A percentile compares a stretch with the other conserved stretches of the same genome.
Evolutionary conservation across 2,113 vertebrate species (phyloP).

Genomic region (Mystacornis crossleyi): DNA sequence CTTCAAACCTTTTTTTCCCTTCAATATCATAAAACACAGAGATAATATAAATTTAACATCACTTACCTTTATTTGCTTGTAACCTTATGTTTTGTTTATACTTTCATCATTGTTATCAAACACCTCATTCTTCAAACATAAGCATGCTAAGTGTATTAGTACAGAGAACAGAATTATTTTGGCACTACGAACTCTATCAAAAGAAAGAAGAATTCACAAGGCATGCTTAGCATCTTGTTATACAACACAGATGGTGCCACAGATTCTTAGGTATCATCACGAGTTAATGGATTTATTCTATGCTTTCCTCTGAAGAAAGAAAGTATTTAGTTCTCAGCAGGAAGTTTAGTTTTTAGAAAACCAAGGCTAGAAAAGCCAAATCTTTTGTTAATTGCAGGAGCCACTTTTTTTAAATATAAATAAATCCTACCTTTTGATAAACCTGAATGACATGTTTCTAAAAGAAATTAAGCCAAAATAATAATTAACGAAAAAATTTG

Average conservation of each 20-base stretch:
- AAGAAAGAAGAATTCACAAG: constrained; percentile 71
- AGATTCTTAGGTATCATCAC: constrained; percentile 62
- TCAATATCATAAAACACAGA: background rate
- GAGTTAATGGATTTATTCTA: constrained; percentile 73
- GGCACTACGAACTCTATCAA: constrained; percentile 71
- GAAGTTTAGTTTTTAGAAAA: constrained; percentile 84
- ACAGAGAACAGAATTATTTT: constrained; percentile 74
- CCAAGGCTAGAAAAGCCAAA: constrained; percentile 81
- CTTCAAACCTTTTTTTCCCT: background rate
- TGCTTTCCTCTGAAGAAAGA: constrained; percentile 62
- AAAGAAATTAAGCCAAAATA: constrained; percentile 89
- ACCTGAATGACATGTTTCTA: constrained; percentile 99
- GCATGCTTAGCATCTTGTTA: constrained; percentile 79
- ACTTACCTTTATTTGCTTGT: constrained; percentile 72
- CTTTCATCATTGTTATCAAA: constrained; percentile 60
- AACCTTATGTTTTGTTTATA: constrained; percentile 42
- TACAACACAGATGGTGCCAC: constrained; percentile 32
- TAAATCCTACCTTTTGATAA: constrained; percentile 99
- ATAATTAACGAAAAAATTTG: constrained; percentile 73
- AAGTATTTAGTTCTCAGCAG: constrained; percentile 83
- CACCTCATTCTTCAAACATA: constrained; percentile 72
- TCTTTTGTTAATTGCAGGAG: constrained; percentile 82
- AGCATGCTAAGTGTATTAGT: constrained; percentile 87
- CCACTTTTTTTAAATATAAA: constrained; percentile 77
- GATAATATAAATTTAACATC: background rate